Evolutionary conservation across 2,888 invertebrate genomes (phyloP).

Genomic region (Epinotia nisella): DNA sequence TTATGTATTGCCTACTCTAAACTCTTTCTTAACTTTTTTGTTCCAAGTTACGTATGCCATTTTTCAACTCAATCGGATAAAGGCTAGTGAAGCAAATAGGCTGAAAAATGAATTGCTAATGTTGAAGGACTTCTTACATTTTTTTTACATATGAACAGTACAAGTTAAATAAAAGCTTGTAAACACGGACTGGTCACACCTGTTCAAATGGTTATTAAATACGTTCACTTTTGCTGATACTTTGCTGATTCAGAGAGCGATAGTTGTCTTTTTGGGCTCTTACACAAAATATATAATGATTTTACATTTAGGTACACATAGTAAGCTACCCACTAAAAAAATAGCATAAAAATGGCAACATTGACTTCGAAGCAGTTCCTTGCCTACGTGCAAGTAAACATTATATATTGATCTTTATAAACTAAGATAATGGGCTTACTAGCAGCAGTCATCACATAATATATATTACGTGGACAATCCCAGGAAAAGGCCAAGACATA

Average conservation of each 20-base stretch:
- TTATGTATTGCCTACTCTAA: too few relatives aligned
- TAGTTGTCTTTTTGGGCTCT: neutral
- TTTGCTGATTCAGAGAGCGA: neutral
- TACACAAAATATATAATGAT: neutral
- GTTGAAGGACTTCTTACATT: too few relatives aligned
- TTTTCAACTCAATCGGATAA: too few relatives aligned
- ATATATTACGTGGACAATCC: neutral
- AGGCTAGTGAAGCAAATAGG: too few relatives aligned
- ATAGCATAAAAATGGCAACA: constrained; percentile 2
- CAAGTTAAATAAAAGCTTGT: neutral
- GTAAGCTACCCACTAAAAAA: neutral
- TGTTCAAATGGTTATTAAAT: neutral
- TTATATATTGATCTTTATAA: neutral
- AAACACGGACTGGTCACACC: neutral
- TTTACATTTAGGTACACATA: neutral
- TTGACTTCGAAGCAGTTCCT: neutral
- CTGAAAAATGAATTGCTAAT: too few relatives aligned
- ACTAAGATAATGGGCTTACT: neutral
- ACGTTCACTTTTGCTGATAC: neutral
- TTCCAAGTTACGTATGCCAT: too few relatives aligned
- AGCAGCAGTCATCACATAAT: neutral
- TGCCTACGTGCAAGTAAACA: neutral
- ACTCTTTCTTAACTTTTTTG: too few relatives aligned
- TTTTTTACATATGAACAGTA: too few relatives aligned
- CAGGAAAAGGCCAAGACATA: neutral